These are phyloP conservation scores for Enteromius trimaculatus DNA, from an alignment of 2,797 vertebrate species.

Conservation along the genomic window DNA sequence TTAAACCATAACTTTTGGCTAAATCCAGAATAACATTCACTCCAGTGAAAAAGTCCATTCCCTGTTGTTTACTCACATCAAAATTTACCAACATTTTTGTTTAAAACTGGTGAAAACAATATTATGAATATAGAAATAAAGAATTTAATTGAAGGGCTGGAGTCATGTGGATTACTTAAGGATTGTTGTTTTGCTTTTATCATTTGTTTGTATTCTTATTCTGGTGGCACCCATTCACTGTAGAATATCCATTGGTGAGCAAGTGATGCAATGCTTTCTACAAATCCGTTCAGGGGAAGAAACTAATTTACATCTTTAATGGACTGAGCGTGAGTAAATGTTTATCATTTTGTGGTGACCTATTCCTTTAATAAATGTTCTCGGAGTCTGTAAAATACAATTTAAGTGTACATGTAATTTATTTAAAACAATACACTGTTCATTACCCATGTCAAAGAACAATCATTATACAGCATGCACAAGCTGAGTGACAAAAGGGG, in stretches of 20 bases:
- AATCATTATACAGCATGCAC: slow-evolving; percentile 40
- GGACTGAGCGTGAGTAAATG: neutral
- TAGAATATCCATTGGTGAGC: neutral
- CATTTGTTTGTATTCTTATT: neutral
- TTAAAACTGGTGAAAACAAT: neutral
- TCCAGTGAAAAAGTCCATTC: neutral
- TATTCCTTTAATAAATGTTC: neutral
- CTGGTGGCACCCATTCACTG: neutral
- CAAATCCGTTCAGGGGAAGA: neutral
- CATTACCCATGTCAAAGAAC: slow-evolving; percentile 25
- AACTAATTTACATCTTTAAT: neutral
- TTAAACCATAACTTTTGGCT: neutral
- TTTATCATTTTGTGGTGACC: neutral
- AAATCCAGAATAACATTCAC: neutral
- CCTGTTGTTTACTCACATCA: neutral
- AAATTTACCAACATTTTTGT: neutral
- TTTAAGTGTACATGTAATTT: neutral
- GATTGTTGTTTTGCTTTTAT: neutral
- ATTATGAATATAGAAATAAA: neutral
- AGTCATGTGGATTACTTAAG: neutral
- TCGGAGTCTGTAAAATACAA: slow-evolving; percentile 1
- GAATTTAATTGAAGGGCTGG: neutral
- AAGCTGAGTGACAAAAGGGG: slow-evolving; percentile 45
- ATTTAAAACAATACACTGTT: slow-evolving; percentile 26
- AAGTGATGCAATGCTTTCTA: neutral